Evolutionary conservation across 2,888 invertebrate genomes (phyloP).

Genomic region (Rhimphoctona megacephalus): DNA sequence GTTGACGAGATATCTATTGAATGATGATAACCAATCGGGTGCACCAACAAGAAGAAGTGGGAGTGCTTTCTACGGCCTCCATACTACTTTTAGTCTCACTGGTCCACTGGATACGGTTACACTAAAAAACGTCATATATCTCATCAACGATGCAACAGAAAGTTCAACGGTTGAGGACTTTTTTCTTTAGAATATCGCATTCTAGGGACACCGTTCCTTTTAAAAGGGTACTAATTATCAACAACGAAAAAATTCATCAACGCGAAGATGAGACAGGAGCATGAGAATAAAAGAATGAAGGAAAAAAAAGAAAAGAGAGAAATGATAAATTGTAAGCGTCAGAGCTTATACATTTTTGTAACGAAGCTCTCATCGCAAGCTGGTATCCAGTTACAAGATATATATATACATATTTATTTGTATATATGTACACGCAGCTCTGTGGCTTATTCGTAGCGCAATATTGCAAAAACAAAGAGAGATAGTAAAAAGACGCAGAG

Average conservation of each 20-base stretch:
- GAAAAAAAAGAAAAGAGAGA: not conserved
- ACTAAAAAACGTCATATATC: not conserved
- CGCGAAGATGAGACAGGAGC: not conserved
- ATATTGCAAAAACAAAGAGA: slow-evolving; percentile 74
- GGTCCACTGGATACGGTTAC: not conserved
- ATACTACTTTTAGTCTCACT: too few relatives aligned
- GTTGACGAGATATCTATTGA: not conserved
- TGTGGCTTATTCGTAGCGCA: slow-evolving; percentile 52
- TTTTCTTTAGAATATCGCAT: not conserved
- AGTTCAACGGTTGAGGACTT: not conserved
- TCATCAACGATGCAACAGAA: not conserved
- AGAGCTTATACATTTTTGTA: slow-evolving; percentile 50
- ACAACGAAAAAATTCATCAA: not conserved
- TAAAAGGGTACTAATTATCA: not conserved
- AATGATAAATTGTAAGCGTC: slow-evolving; percentile 45
- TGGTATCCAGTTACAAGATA: slow-evolving; percentile 66
- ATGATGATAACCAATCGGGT: too few relatives aligned
- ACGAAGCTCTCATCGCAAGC: slow-evolving; percentile 66
- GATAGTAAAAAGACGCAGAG: slow-evolving; percentile 36
- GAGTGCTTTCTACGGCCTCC: too few relatives aligned
- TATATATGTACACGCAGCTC: not conserved
- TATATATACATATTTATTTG: slow-evolving; percentile 28
- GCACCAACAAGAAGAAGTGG: too few relatives aligned
- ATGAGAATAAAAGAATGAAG: not conserved
- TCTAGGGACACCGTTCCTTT: not conserved